Percentiles rank a stretch among this genome's conserved stretches.
phyloP scores from a whole-genome alignment of 2,797 vertebrate genomes.

The Pantherophis alleghaniensis region DNA sequence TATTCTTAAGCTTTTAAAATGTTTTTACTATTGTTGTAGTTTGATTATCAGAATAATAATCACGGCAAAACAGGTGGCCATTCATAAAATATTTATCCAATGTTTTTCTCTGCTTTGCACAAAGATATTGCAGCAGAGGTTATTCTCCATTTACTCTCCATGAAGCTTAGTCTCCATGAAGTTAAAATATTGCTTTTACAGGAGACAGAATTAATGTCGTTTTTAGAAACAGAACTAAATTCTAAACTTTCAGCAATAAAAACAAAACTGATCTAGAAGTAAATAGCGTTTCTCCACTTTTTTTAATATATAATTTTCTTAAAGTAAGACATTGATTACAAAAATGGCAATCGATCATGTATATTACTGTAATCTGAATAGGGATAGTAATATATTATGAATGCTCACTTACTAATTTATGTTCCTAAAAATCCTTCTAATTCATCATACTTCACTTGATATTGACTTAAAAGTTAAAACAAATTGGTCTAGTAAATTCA shows the following conservation, averaged over 20 bases:
- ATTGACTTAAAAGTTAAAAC: neutral
- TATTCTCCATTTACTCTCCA: constrained; percentile 36
- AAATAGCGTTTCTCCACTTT: neutral
- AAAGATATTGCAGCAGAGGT: constrained; percentile 16
- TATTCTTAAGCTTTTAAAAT: constrained; percentile 15
- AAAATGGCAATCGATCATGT: neutral
- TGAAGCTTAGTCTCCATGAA: neutral
- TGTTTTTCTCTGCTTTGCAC: constrained; percentile 4
- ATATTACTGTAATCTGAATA: neutral
- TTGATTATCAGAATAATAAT: neutral
- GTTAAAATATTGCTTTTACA: neutral
- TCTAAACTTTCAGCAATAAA: neutral
- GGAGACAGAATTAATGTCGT: neutral
- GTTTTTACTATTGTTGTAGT: constrained; percentile 25
- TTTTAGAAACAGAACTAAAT: neutral
- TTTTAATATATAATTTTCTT: neutral
- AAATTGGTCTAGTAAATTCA: neutral
- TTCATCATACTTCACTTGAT: neutral
- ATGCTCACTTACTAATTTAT: neutral
- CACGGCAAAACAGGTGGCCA: constrained; percentile 24
- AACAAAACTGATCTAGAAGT: neutral
- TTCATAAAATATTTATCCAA: neutral
- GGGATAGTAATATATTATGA: neutral
- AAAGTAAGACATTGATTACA: neutral
- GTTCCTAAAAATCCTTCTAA: neutral